These are phyloP conservation scores for Urocolius indicus DNA, from an alignment of 2,113 vertebrate genomes.

Conservation along the genomic window DNA sequence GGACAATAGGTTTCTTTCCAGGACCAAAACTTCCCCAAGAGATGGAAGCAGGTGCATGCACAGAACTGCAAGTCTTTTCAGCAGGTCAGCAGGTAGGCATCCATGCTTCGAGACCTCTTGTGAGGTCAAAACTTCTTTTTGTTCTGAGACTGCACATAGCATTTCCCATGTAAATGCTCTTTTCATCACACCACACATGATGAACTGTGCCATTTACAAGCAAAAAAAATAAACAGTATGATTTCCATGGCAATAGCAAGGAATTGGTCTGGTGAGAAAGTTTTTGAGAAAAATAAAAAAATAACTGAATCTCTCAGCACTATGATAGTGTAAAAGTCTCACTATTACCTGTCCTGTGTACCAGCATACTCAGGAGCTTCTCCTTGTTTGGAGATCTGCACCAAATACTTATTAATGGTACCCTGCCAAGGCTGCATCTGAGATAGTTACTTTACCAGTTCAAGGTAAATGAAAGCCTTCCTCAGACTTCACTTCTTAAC, in stretches of 20 bases:
- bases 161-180: neutral
- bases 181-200: neutral
- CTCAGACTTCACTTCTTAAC: neutral
- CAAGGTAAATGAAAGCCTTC: neutral
- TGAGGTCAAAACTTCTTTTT: neutral
- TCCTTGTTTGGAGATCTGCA: neutral
- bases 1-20: neutral
- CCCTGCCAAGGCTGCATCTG: neutral
- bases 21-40: neutral
- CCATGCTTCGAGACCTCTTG: accelerated
- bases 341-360: neutral
- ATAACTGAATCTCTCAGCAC: neutral
- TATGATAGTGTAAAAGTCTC: neutral
- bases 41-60: neutral
- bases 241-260: constrained; percentile 13
- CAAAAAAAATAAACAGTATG: neutral
- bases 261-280: neutral
- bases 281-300: neutral
- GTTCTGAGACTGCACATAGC: neutral
- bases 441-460: neutral
- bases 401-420: neutral
- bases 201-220: neutral
- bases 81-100: accelerated
- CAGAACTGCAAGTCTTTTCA: neutral
- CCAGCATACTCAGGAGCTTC: neutral